Evolutionary conservation across 2,888 invertebrate species (phyloP), one percentile per base, ranked within the genome.

Genomic region (Oscheius onirici): DNA sequence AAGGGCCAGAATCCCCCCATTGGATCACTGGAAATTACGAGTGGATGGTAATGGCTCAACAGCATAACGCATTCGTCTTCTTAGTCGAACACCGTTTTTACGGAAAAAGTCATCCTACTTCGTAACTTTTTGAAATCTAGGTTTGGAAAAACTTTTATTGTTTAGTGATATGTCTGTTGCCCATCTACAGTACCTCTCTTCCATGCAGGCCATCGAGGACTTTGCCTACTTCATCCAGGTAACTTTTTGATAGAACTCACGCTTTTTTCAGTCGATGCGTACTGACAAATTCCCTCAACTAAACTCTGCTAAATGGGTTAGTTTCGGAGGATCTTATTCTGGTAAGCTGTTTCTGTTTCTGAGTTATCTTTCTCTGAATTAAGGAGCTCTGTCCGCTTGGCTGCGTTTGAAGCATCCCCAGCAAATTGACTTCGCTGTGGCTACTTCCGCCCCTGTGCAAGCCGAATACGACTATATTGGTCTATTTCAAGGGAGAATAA

Each of bases 31-130:
- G 91, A 0, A 91, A 63, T 40, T 73, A 77, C 57, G 80, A 80
- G 58, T 82, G 77, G 76, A 73, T 74, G 26, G 61, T 67, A 41
- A 22, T 80, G 46, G 95, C 94, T 0, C 90, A 92, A 83, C 90
- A 91, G 80, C 92, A 92, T 87, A 92, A 92, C 51, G 96, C 96
- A 0, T 89, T 94, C 46, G 93, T 94, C 80, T 92, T 96, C 73
- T 92, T 92, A 88, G 88, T 97, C 74, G 97, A 97, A 88, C 97
- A 97, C 88, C 91, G 97, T 72, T 97, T 91, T 89, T 97, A 97
- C 90, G 97, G 97, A 67, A 91, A 93, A 87, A 95, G 95, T 88
- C 93, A 92, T 84, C 96, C 97, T 3, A 94, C 93, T 15, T 20
- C 26, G 54, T 55, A 24, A 24, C 20, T 17, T 52, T 46, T 34